phyloP scores from a whole-genome alignment of 2,113 vertebrate species.

The Dascyllus trimaculatus region DNA sequence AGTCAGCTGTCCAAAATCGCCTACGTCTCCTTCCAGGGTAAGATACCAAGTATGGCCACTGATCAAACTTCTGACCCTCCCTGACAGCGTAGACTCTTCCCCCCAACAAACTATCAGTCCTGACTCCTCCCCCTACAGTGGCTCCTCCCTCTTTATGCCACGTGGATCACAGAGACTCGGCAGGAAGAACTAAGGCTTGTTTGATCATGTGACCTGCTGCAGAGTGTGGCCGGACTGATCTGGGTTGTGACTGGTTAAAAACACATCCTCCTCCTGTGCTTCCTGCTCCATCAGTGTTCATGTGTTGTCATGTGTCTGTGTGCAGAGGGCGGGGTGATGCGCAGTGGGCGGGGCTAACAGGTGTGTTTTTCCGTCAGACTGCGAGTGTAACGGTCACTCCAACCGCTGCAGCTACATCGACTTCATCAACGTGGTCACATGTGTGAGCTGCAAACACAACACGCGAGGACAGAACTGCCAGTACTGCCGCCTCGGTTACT shows the following conservation, averaged over 20 bases:
- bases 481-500: constrained; percentile 94
- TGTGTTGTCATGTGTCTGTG: neutral
- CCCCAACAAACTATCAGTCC: no score
- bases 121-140: no score
- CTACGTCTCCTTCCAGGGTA: constrained; percentile 89
- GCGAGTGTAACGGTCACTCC: constrained; percentile 96
- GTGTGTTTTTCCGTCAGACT: constrained; percentile 83
- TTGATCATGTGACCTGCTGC: no score
- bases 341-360: neutral
- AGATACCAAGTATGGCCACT: constrained; percentile 77
- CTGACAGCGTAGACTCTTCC: no score
- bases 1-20: constrained; percentile 87
- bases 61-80: no score
- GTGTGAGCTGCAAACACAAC: constrained; percentile 98
- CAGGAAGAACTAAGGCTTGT: no score
- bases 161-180: no score
- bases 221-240: no score
- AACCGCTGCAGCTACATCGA: constrained; percentile 98
- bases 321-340: neutral
- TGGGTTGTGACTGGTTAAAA: no score
- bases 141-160: no score
- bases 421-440: constrained; percentile 95
- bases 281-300: neutral
- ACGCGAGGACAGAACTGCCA: constrained; percentile 95
- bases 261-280: no score